Conservation (phyloP, 2,113 vertebrate genomes). For the Megaceryle torquata region DNA sequence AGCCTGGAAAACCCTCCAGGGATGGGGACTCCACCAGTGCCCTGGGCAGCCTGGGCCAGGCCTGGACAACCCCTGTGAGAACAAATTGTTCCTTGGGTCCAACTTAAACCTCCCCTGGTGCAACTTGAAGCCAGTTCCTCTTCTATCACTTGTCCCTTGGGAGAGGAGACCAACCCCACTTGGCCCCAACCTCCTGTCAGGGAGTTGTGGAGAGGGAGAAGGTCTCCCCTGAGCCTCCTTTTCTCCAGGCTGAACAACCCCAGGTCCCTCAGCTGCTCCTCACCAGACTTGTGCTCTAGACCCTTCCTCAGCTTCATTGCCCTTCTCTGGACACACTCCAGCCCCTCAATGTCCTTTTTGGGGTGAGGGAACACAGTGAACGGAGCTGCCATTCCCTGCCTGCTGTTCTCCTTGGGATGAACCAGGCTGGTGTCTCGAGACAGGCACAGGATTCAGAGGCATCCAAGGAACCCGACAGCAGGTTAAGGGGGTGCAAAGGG, state of each 20-base stretch:
- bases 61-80: no score
- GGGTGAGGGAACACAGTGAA: neutral
- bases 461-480: neutral
- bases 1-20: no score
- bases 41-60: no score
- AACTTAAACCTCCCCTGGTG: neutral
- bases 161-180: neutral
- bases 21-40: no score
- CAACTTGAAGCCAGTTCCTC: neutral
- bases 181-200: neutral
- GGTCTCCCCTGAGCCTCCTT: neutral
- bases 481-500: neutral
- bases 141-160: neutral
- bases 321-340: neutral
- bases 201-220: neutral
- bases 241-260: neutral
- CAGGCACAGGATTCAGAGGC: neutral
- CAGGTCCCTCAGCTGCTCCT: neutral
- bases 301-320: neutral
- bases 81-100: neutral
- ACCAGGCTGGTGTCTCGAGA: neutral
- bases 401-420: neutral
- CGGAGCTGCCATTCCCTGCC: neutral
- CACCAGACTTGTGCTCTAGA: no score
- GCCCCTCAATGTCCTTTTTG: neutral